Evolutionary conservation across 2,113 vertebrate genomes (phyloP), one percentile per base, ranked within the genome.

Genomic region (Macquaria australasica): DNA sequence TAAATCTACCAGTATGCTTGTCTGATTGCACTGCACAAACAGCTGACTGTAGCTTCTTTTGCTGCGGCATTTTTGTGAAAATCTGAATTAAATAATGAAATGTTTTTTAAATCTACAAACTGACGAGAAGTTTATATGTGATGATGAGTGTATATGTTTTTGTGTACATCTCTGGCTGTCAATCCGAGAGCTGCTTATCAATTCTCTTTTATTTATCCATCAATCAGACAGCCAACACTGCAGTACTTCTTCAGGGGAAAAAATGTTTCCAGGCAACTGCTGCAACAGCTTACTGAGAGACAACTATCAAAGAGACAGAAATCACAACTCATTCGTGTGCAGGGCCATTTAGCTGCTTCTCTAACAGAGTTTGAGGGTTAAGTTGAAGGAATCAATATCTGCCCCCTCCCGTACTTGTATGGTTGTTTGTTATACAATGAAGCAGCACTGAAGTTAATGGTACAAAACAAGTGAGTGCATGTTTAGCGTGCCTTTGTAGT

Each of bases 31-130:
- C 79, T 25, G 73, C 69, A 73, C 84, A 88, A 87, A 90, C 82
- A 89, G 87, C 91, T 91, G 89, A 93, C 82, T 76, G 69, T 34
- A 48, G 75, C 73, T 48, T 69, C 55, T 91, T 91, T 86, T 76
- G 31, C 39, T 48, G 16, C 12, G 0, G 53, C 18, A 51, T 45
- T 58, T 73, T 74, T 28, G 50, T 71, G 50, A 77, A 64, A 74
- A 87, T 80, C 23, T 58, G 48, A 84, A 79, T 81, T 69, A 69
- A 53, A 81, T 80, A 70, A 66, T 63, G 15, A 51, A 45, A 53
- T 45, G 12, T 39, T 59, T 68, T 51, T 69, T 71, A 34, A 37
- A 86, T 79, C 50, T 51, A 41, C 69, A 67, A 86, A 77, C 59
- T 50, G 73, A 79, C 14, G 25, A 82, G 23, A 64, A 31, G 25